Evolutionary conservation across 2,888 invertebrate genomes (phyloP).

Genomic region (Eudasyphora cyanicolor): DNA sequence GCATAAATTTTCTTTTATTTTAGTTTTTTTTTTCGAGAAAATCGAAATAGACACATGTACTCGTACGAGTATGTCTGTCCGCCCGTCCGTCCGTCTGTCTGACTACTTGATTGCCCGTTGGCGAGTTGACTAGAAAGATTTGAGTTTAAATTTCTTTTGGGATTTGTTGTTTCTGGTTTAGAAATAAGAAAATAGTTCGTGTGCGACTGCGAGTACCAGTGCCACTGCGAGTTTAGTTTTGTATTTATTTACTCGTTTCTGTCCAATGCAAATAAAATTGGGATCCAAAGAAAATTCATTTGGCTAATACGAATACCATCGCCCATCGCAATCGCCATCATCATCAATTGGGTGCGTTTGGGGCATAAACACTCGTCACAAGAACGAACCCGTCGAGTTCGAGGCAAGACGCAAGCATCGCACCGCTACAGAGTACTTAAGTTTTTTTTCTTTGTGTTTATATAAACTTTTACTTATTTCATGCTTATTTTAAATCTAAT

Average conservation of each 20-base stretch:
- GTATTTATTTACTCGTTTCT: constrained; percentile 5
- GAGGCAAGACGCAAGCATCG: background rate
- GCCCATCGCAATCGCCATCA: background rate
- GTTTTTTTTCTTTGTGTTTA: constrained; percentile 23
- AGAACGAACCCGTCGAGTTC: background rate
- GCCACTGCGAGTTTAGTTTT: background rate
- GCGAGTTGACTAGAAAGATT: constrained; percentile 38
- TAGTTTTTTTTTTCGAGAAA: background rate
- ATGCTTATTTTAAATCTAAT: constrained; percentile 40
- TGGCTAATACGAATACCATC: constrained; percentile 30
- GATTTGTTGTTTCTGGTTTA: background rate
- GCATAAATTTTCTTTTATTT: constrained; percentile 28
- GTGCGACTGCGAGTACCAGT: background rate
- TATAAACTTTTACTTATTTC: constrained; percentile 41
- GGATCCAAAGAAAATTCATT: constrained; percentile 8
- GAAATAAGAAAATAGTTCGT: constrained; percentile 10
- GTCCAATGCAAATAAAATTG: constrained; percentile 50
- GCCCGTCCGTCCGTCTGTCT: too few species aligned
- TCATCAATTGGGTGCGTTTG: too few species aligned
- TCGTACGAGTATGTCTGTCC: too few species aligned
- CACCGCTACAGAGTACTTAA: constrained; percentile 29
- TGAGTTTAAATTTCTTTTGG: constrained; percentile 14
- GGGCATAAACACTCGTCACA: constrained; percentile 5
- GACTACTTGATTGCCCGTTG: too few species aligned
- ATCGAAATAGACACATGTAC: constrained; percentile 45